Percentiles rank a stretch among this genome's conserved stretches.
phyloP scores from a whole-genome alignment of 2,113 vertebrate species.

The Microtus richardsoni region DNA sequence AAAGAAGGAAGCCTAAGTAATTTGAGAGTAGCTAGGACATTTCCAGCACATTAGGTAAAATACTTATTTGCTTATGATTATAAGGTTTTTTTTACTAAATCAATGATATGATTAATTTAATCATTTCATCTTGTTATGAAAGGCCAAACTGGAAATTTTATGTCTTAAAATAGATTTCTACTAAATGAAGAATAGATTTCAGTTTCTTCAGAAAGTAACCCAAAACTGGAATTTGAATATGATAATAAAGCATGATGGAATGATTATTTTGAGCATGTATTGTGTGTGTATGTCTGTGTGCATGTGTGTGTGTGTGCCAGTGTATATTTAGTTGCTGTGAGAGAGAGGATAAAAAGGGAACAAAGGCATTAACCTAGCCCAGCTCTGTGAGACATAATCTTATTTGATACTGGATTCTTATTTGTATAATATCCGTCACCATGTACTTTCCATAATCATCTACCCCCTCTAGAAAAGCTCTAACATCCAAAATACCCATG shows the following conservation, averaged over 20 bases:
- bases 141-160: constrained; percentile 4
- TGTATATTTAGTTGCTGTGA: not conserved
- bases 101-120: not conserved
- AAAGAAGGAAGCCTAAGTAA: constrained; percentile 12
- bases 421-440: not conserved
- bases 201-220: not conserved
- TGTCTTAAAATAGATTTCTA: not conserved
- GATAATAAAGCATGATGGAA: not conserved
- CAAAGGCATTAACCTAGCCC: not conserved
- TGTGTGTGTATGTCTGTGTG: too few species aligned
- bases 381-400: not conserved
- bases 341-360: not conserved
- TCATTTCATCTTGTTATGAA: not conserved
- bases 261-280: not conserved
- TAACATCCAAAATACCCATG: not conserved
- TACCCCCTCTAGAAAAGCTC: not conserved
- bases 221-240: constrained; percentile 9
- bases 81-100: not conserved
- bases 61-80: not conserved
- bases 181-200: constrained; percentile 5
- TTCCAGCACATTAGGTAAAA: not conserved
- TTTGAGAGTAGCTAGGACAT: not conserved
- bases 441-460: not conserved
- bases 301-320: not conserved
- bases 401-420: not conserved